Evolutionary conservation across 2,888 invertebrate species (phyloP).

Genomic region (Harpalus rubripes): DNA sequence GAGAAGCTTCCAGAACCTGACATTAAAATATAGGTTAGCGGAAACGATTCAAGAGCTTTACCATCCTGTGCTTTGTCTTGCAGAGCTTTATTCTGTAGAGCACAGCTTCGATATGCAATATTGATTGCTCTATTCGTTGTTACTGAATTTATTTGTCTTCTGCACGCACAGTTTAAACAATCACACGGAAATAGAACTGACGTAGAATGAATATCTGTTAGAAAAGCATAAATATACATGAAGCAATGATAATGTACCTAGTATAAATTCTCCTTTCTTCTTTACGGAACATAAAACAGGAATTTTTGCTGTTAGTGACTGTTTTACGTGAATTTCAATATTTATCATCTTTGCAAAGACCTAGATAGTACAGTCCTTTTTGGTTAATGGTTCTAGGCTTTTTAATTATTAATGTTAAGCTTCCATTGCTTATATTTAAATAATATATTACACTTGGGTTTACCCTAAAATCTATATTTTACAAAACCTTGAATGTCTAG

Average conservation of each 20-base stretch:
- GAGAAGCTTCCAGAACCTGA: constrained; percentile 19
- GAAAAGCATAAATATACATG: background rate
- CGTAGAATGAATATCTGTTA: background rate
- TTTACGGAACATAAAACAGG: background rate
- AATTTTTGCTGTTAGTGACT: background rate
- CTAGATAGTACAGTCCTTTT: background rate
- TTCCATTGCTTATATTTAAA: too few species aligned
- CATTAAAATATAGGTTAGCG: constrained; percentile 48
- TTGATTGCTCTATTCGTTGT: constrained; percentile 38
- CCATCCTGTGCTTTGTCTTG: constrained; percentile 9
- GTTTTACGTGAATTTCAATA: background rate
- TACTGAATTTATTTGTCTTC: constrained; percentile 29
- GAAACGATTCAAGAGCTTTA: constrained; percentile 33
- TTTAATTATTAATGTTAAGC: too few species aligned
- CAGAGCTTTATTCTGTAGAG: background rate
- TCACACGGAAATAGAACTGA: constrained; percentile 29
- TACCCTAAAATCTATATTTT: too few species aligned
- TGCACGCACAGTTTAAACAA: constrained; percentile 37
- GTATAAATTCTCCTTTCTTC: background rate
- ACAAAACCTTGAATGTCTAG: too few species aligned
- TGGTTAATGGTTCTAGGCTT: too few species aligned
- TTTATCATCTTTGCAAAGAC: background rate
- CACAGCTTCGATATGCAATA: background rate
- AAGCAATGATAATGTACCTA: background rate
- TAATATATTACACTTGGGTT: too few species aligned